Evolutionary conservation across 1,140 invertebrate genomes (phyloP).

Genomic region (Neuroterus valhalla): DNA sequence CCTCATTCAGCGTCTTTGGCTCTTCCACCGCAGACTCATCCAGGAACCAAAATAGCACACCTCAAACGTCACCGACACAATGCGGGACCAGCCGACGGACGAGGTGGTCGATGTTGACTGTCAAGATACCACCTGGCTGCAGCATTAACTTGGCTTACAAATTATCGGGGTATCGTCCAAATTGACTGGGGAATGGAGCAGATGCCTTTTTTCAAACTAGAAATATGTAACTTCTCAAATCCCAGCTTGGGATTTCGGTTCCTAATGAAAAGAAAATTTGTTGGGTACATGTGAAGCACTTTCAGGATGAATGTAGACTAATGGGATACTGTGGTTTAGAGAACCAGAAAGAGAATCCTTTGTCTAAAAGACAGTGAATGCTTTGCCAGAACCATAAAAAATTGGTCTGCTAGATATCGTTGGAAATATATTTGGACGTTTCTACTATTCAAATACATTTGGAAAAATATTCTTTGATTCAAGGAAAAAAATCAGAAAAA

Average conservation of each 20-base stretch:
- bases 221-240: slow-evolving; percentile 12
- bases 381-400: too few species aligned
- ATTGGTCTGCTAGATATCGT: too few species aligned
- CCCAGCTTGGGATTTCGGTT: not conserved
- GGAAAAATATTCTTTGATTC: too few species aligned
- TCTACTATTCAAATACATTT: too few species aligned
- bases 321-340: not conserved
- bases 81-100: slow-evolving; percentile 11
- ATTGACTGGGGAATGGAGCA: not conserved
- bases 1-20: slow-evolving; percentile 1
- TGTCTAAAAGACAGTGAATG: too few species aligned
- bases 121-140: slow-evolving; percentile 1
- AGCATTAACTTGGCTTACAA: slow-evolving; percentile 24
- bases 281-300: not conserved
- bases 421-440: too few species aligned
- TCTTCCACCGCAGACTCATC: slow-evolving; percentile 18
- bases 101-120: slow-evolving; percentile 10
- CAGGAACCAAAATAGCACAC: slow-evolving; percentile 16
- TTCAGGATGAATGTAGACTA: not conserved
- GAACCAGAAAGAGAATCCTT: too few species aligned
- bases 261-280: not conserved
- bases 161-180: slow-evolving; percentile 15
- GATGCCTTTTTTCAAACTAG: slow-evolving; percentile 15
- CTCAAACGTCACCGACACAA: slow-evolving; percentile 29
- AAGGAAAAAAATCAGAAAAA: too few species aligned